Percentiles rank a stretch among this genome's conserved stretches.
phyloP scores from a whole-genome alignment of 64 coral and sea anemone species.

The Pachyseris speciosa region DNA sequence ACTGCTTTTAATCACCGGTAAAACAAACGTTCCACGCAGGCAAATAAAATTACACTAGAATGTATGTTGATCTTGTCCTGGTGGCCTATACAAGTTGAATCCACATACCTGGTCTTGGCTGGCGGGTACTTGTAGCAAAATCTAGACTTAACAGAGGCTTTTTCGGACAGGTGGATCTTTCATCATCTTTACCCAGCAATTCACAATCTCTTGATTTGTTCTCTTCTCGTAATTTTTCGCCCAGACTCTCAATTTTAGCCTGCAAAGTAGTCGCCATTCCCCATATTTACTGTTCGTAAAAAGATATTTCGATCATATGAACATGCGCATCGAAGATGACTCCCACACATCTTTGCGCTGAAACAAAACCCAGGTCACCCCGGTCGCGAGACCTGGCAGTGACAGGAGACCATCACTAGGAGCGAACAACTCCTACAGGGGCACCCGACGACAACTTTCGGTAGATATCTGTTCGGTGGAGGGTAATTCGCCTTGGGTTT shows the following conservation, averaged over 20 bases:
- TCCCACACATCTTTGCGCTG: slow-evolving; percentile 31
- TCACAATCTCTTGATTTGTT: slow-evolving; percentile 85
- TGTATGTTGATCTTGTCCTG: slow-evolving; percentile 9
- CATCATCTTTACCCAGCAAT: slow-evolving; percentile 50
- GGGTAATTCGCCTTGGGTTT: too few species aligned
- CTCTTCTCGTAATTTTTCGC: slow-evolving; percentile 88
- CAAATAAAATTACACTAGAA: slow-evolving; percentile 19
- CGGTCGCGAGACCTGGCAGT: not conserved
- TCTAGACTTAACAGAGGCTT: slow-evolving; percentile 71
- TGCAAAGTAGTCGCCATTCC: slow-evolving; percentile 92
- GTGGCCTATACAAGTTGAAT: slow-evolving; percentile 60
- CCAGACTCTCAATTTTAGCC: slow-evolving; percentile 93
- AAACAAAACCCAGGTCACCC: not conserved
- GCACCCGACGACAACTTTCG: too few species aligned
- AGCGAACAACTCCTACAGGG: too few species aligned
- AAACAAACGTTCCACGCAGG: not conserved
- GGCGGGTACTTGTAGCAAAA: slow-evolving; percentile 54
- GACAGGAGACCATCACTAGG: not conserved
- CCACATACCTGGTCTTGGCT: slow-evolving; percentile 58
- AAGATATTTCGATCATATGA: slow-evolving; percentile 39
- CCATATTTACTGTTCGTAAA: slow-evolving; percentile 87
- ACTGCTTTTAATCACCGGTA: not conserved
- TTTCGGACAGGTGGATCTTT: slow-evolving; percentile 60
- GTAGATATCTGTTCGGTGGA: too few species aligned
- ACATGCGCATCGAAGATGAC: slow-evolving; percentile 65